Conservation (phyloP, 2,113 vertebrate genomes). For the Coryphaenoides rupestris region DNA sequence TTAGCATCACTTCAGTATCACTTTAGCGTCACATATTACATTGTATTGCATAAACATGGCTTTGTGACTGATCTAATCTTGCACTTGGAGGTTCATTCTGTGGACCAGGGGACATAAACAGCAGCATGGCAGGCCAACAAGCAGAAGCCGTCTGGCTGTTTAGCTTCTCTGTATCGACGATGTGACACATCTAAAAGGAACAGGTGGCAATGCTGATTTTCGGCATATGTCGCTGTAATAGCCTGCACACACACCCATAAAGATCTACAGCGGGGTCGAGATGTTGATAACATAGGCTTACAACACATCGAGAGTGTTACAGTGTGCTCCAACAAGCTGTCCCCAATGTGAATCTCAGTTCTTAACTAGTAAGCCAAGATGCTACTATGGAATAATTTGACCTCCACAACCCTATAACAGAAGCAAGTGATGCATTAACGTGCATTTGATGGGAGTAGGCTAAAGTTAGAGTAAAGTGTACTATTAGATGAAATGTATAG, state of each 20-base stretch:
- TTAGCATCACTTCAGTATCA: constrained; percentile 12
- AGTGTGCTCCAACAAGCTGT: background rate
- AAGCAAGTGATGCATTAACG: too few relatives aligned
- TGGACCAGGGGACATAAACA: constrained; percentile 6
- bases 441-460: too few relatives aligned
- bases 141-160: constrained; percentile 11
- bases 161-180: constrained; percentile 22
- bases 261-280: constrained; percentile 24
- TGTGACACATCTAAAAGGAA: constrained; percentile 27
- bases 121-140: constrained; percentile 15
- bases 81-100: constrained; percentile 15
- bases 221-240: too few relatives aligned
- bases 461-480: too few relatives aligned
- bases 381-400: too few relatives aligned
- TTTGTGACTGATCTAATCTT: constrained; percentile 28
- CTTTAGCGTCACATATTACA: constrained; percentile 28
- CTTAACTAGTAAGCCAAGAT: too few relatives aligned
- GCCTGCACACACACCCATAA: too few relatives aligned
- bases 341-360: background rate
- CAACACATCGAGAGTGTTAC: too few relatives aligned
- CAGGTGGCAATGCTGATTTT: constrained; percentile 34
- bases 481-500: too few relatives aligned
- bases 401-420: too few relatives aligned
- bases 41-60: background rate
- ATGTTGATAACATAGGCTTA: constrained; percentile 20